Evolutionary conservation across 2,888 invertebrate genomes (phyloP), one percentile per base, ranked within the genome.

Genomic region (Norana najaformis): DNA sequence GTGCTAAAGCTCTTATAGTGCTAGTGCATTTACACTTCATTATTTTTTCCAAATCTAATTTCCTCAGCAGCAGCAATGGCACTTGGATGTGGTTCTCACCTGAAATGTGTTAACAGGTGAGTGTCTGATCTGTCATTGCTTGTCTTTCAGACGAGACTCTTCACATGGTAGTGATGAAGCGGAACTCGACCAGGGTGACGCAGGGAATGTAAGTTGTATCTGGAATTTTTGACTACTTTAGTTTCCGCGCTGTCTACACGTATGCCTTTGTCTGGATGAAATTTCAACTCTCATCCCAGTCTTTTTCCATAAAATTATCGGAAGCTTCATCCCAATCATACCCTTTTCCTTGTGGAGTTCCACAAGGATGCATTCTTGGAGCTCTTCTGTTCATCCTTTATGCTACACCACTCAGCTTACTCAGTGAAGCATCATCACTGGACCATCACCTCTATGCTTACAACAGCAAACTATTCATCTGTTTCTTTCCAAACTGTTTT

Each of bases 101-200:
- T 69, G n/a, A n/a, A 8, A 69, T 69, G 69, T 11, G 69, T 47
- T 8, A 30, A n/a, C 69, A n/a, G n/a, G 69, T 13, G n/a, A n/a
- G 30, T 69, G 69, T 69, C n/a, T 69, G 30, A 69, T 69, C n/a
- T 6, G 30, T 8, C n/a, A 13, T 69, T 69, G 69, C n/a, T 69
- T 85, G 35, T 8, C 85, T 85, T 85, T 85, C 85, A 85, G 85
- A 36, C 35, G 37, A 85, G 37, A 37, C 37, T 85, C 85, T 85
- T 85, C 85, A 35, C 85, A 30, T 85, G 85, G 36, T 35, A 85
- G 85, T 30, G 85, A 85, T 23, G 85, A 85, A 36, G 85, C 85
- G 8, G 85, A 85, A 37, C 85, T 85, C 6, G 37, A 85, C 85
- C 35, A 85, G 35, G 85, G 85, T 36, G 85, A 85, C 35, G 85